phyloP scores from a whole-genome alignment of 2,888 invertebrate species.

The Holacanthella duospinosa region DNA sequence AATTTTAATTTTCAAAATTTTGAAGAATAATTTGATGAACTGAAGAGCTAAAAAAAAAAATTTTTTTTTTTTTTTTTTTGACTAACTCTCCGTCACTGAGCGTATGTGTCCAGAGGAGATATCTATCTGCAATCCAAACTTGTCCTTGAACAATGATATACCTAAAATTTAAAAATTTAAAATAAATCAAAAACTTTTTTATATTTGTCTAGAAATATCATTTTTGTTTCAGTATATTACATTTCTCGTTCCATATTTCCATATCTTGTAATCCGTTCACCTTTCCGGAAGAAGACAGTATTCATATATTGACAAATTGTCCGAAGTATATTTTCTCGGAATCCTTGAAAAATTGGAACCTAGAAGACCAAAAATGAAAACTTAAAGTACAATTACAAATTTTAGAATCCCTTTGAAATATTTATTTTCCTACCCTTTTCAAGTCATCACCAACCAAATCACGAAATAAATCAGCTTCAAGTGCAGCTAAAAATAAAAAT shows the following conservation, averaged over 20 bases:
- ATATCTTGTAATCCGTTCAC: constrained; percentile 27
- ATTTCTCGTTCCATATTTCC: constrained; percentile 33
- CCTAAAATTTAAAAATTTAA: background rate
- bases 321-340: constrained; percentile 23
- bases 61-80: no score
- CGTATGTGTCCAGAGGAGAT: constrained; percentile 24
- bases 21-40: no score
- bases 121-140: constrained; percentile 28
- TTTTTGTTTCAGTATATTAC: constrained; percentile 9
- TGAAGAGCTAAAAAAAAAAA: no score
- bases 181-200: background rate
- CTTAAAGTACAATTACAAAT: background rate
- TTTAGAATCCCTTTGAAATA: constrained; percentile 1
- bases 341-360: constrained; percentile 23
- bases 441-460: constrained; percentile 18
- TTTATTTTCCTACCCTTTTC: constrained; percentile 5
- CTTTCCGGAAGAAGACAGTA: constrained; percentile 22
- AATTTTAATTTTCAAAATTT: background rate
- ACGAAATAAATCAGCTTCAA: constrained; percentile 25
- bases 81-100: constrained; percentile 26
- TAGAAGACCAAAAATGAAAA: no score
- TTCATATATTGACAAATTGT: constrained; percentile 26
- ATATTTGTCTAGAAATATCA: no score
- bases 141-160: constrained; percentile 27
- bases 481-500: constrained; percentile 8